phyloP scores from a whole-genome alignment of 2,888 invertebrate genomes.

The Aelia acuminata region DNA sequence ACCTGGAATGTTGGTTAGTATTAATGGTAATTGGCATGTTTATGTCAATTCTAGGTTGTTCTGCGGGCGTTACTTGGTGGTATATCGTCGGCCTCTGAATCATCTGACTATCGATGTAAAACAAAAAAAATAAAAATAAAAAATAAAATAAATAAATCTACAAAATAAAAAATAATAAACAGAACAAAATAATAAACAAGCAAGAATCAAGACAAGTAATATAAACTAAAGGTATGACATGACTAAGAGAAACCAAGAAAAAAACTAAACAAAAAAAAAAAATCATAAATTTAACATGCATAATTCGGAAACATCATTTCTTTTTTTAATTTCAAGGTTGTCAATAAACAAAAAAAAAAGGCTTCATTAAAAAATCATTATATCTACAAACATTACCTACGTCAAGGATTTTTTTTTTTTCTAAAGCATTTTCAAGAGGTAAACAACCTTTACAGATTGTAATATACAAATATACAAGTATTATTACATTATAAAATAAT shows the following conservation, averaged over 20 bases:
- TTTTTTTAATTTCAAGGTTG: not conserved
- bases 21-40: slow-evolving; percentile 61
- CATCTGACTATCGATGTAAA: slow-evolving; percentile 62
- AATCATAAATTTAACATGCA: not conserved
- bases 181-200: not conserved
- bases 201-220: not conserved
- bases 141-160: slow-evolving; percentile 35
- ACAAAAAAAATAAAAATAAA: slow-evolving; percentile 49
- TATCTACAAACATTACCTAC: not conserved
- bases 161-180: not conserved
- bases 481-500: not conserved
- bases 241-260: not conserved
- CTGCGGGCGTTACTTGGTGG: slow-evolving; percentile 67
- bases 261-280: not conserved
- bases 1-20: slow-evolving; percentile 65
- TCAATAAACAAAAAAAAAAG: not conserved
- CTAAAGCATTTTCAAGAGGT: not conserved
- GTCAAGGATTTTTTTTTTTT: not conserved
- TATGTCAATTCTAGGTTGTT: slow-evolving; percentile 66
- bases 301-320: not conserved
- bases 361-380: slow-evolving; percentile 20
- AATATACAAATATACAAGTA: not conserved
- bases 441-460: not conserved
- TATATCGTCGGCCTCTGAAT: slow-evolving; percentile 65
- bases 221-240: not conserved